Evolutionary conservation across 1,140 invertebrate species (phyloP), one percentile per base, ranked within the genome.

Genomic region (Medauroidea extradentata): DNA sequence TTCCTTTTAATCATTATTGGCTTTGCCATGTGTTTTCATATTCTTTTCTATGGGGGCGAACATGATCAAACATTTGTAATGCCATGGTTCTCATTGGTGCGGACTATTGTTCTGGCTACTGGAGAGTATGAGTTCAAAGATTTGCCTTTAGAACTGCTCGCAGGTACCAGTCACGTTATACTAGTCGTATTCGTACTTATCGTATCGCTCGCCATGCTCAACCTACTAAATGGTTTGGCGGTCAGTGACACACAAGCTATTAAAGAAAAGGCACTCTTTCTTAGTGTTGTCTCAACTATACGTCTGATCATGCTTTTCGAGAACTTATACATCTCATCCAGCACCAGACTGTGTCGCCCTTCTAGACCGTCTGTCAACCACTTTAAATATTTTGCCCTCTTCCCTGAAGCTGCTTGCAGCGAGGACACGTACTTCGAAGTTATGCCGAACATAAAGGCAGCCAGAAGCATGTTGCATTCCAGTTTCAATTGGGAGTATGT

Each of bases 231-330:
- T 16, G 52, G 52, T 39, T 24, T 54, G 16, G 52, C 52, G 1
- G 38, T 54, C 38, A 39, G 38, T 21, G 52, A 54, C 11, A 54
- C 52, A 8, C 52, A 54, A 11, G 52, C 52, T 16, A 54, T 54
- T 14, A 54, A 54, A 38, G 38, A 54, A 11, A 41, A 54, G 21
- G 38, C 52, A 13, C 34, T 41, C 14, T 24, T 38, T 2, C 24
- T 54, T 34, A 41, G 52, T 18, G 18, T 54, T 8, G 38, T 42
- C 18, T 27, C 38, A 16, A 54, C 21, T 14, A 41, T 54, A 16
- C 29, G 38, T 13, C 38, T 54, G 5, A 54, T 54, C 16, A 41
- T 41, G n/a, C 23, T 14, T 14, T 24, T 54, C n/a, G 52, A 54
- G n/a, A 42, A 1, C 19, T 18, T 51, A 8, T 34, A 34, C 11